phyloP scores from a whole-genome alignment of 2,113 vertebrate species.

The Engraulis encrasicolus region DNA sequence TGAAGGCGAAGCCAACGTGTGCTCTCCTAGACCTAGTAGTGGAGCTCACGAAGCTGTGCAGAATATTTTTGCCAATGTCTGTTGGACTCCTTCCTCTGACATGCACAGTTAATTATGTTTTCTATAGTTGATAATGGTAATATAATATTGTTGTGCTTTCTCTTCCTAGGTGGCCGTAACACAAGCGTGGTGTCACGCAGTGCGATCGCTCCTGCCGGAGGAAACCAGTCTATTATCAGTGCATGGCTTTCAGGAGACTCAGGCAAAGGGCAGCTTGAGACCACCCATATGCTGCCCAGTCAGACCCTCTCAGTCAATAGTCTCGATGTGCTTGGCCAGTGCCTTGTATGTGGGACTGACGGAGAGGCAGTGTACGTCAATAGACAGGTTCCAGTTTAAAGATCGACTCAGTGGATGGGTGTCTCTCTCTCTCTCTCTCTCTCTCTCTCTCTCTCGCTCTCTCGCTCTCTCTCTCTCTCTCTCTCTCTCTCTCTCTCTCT shows the following conservation, averaged over 20 bases:
- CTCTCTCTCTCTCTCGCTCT: too few species aligned
- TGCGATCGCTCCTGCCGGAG: conserved; percentile 73
- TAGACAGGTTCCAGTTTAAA: conserved; percentile 77
- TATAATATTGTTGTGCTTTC: not conserved
- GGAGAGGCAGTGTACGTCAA: conserved; percentile 93
- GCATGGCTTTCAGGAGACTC: conserved; percentile 90
- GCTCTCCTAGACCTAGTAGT: too few species aligned
- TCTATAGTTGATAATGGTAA: not conserved
- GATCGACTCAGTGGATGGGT: not conserved
- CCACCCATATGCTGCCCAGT: conserved; percentile 89
- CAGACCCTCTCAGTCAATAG: conserved; percentile 93
- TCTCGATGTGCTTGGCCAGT: conserved; percentile 90
- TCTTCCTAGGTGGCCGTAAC: conserved; percentile 83
- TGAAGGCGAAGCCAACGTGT: too few species aligned
- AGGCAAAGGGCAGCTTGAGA: conserved; percentile 89
- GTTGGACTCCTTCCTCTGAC: too few species aligned
- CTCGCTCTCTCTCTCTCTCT: too few species aligned
- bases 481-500: too few species aligned
- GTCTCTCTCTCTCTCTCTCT: too few species aligned
- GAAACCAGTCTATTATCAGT: conserved; percentile 82
- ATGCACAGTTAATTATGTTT: too few species aligned
- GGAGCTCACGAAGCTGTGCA: too few species aligned
- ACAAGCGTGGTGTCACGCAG: conserved; percentile 82
- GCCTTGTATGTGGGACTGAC: conserved; percentile 95
- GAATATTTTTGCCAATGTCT: too few species aligned